A percentile compares a stretch with the other conserved stretches of the same genome.
Conservation (phyloP, 2,113 vertebrate genomes). For the Piprites chloris region DNA sequence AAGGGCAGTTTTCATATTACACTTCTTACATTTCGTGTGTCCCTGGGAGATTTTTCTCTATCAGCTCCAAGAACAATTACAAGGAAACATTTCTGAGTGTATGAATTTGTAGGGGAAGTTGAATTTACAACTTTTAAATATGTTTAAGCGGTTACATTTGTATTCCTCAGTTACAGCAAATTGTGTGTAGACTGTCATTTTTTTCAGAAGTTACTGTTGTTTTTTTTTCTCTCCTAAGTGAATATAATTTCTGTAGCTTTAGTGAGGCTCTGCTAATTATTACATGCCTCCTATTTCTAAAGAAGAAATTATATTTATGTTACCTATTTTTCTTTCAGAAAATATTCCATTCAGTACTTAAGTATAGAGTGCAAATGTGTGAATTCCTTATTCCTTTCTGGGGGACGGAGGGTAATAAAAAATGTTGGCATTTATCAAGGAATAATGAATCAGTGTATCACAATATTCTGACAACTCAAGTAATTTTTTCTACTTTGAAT, state of each 20-base stretch:
- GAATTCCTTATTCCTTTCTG: not conserved
- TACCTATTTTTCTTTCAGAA: conserved; percentile 14
- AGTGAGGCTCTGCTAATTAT: conserved; percentile 2
- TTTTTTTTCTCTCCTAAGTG: not conserved
- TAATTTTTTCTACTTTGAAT: not conserved
- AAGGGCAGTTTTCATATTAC: conserved; percentile 27
- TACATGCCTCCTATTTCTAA: not conserved
- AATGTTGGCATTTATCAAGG: not conserved
- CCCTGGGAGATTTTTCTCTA: conserved; percentile 35
- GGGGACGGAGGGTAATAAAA: not conserved
- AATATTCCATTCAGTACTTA: not conserved
- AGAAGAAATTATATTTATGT: not conserved
- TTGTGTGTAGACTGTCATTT: not conserved
- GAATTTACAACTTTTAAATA: conserved; percentile 11
- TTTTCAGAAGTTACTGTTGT: conserved; percentile 11
- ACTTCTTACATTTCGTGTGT: not conserved
- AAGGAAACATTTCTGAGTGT: conserved; percentile 34
- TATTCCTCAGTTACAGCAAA: not conserved
- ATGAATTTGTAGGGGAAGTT: conserved; percentile 25
- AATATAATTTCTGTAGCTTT: not conserved
- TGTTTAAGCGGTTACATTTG: not conserved
- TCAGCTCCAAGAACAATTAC: conserved; percentile 39
- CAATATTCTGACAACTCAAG: not conserved
- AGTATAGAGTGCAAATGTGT: not conserved
- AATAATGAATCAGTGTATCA: not conserved